Evolutionary conservation across 1,140 invertebrate species (phyloP).

Genomic region (Macrotrachela quadricornifera): DNA sequence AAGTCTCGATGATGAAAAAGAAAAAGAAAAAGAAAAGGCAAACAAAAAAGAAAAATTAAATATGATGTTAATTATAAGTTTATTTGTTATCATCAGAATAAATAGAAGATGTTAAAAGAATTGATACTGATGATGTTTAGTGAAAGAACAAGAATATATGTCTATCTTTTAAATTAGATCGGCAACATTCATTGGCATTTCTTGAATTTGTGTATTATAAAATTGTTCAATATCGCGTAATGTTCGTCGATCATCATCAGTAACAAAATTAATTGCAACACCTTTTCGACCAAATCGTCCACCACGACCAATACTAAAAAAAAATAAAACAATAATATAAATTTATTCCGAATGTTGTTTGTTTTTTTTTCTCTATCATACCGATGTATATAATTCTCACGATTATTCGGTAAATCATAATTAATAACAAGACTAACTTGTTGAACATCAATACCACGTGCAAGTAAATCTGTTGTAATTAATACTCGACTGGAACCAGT

Average conservation of each 20-base stretch:
- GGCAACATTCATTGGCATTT: conserved; percentile 91
- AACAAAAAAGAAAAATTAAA: too few species aligned
- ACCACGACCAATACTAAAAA: conserved; percentile 85
- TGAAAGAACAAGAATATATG: too few species aligned
- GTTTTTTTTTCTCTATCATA: neutral
- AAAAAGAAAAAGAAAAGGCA: too few species aligned
- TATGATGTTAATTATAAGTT: too few species aligned
- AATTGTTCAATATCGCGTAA: conserved; percentile 91
- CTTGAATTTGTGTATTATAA: conserved; percentile 91
- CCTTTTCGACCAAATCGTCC: conserved; percentile 99
- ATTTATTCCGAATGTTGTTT: neutral
- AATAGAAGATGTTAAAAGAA: too few species aligned
- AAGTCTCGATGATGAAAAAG: too few species aligned
- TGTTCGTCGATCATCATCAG: conserved; percentile 69
- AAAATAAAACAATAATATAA: conserved; percentile 17
- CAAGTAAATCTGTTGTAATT: conserved; percentile 87
- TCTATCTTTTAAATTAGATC: conserved; percentile 5
- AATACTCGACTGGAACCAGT: conserved; percentile 84
- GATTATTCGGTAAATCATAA: conserved; percentile 89
- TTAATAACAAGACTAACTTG: conserved; percentile 97
- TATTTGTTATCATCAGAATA: too few species aligned
- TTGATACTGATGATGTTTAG: too few species aligned
- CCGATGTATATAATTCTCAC: conserved; percentile 88
- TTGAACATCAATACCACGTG: conserved; percentile 93
- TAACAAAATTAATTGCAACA: conserved; percentile 98